Evolutionary conservation across 2,888 invertebrate species (phyloP).

Genomic region (Prosapia bicincta): DNA sequence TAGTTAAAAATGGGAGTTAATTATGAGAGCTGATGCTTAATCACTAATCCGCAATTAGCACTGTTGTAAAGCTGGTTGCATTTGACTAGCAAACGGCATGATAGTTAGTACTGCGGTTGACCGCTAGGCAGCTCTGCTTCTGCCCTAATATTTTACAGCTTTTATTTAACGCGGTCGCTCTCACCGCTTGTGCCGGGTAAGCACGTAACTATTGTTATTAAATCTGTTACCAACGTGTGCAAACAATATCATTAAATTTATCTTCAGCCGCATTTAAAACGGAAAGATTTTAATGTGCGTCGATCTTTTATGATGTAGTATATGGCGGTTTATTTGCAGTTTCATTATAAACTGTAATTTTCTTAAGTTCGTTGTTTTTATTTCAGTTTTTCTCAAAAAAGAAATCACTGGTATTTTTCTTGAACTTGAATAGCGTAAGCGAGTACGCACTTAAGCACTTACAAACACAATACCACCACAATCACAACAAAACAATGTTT

Average conservation of each 20-base stretch:
- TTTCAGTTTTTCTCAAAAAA: too few relatives aligned
- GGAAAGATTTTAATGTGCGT: too few relatives aligned
- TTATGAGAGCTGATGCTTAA: not conserved
- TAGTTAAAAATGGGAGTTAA: not conserved
- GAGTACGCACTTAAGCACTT: too few relatives aligned
- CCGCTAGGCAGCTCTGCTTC: not conserved
- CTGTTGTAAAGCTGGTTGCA: not conserved
- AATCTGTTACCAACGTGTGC: not conserved
- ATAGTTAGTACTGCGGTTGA: not conserved
- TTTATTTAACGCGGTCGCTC: not conserved
- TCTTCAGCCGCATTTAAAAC: not conserved
- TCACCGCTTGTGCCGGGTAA: not conserved
- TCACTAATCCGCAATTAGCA: constrained; percentile 2
- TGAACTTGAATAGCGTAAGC: too few relatives aligned
- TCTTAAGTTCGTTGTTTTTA: too few relatives aligned
- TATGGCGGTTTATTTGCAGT: too few relatives aligned
- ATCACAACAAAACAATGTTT: too few relatives aligned
- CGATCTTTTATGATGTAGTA: too few relatives aligned
- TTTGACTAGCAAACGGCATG: not conserved
- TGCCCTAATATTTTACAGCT: not conserved
- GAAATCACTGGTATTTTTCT: too few relatives aligned
- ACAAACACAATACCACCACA: too few relatives aligned
- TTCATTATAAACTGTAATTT: too few relatives aligned
- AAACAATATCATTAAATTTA: not conserved
- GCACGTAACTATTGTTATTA: not conserved